A percentile compares a stretch with the other conserved stretches of the same genome.
These are phyloP conservation scores for Sinocyclocheilus maitianheensis DNA, from an alignment of 2,113 vertebrate genomes.

Conservation along the genomic window DNA sequence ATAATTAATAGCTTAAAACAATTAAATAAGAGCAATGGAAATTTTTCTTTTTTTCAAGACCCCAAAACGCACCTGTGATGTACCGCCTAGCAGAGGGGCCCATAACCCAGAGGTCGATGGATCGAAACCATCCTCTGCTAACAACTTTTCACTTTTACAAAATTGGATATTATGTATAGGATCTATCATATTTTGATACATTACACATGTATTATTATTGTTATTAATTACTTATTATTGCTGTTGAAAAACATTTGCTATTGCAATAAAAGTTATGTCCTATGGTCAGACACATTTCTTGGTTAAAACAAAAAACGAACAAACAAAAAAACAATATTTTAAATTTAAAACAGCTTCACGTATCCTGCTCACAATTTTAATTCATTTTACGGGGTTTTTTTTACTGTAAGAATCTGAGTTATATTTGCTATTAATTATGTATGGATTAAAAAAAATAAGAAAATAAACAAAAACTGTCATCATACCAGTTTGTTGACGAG, in stretches of 20 bases:
- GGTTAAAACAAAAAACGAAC: too few species aligned
- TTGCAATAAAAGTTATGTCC: background rate
- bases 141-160: background rate
- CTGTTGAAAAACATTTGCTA: background rate
- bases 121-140: slow-evolving; percentile 59
- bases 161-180: background rate
- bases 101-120: slow-evolving; percentile 66
- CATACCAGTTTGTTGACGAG: slow-evolving; percentile 65
- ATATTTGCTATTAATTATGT: too few species aligned
- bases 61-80: fast-evolving
- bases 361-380: background rate
- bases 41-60: background rate
- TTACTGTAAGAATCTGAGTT: background rate
- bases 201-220: background rate
- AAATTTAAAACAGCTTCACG: background rate
- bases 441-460: background rate
- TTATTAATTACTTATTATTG: too few species aligned
- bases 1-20: background rate
- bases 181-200: background rate
- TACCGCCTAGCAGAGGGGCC: slow-evolving; percentile 54
- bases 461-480: background rate
- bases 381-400: background rate
- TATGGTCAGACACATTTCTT: background rate
- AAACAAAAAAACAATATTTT: background rate
- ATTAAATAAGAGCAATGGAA: background rate